Evolutionary conservation across 1,140 invertebrate species (phyloP), one percentile per base, ranked within the genome.

Genomic region (Drosophila ercepeae): DNA sequence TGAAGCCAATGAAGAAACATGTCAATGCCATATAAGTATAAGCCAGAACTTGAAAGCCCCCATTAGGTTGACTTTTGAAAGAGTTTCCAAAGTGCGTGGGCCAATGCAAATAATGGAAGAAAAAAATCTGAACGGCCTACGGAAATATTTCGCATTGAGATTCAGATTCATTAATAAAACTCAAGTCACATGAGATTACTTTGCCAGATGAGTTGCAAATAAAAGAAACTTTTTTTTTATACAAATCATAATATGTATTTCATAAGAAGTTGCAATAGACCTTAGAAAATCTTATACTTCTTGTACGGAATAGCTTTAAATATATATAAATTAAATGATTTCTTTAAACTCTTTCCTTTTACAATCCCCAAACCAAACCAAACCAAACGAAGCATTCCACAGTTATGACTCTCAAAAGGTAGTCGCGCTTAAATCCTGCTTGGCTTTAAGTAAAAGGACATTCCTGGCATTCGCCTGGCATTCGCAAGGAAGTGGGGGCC

Each of bases 401-500:
- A 39, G 36, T 1, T 8, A 16, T 39, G 36, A 13, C 36, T 16
- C 14, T 39, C 14, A 39, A 39, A 39, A 13, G n/a, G 32, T 6
- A 11, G 32, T 13, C 1, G 14, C 7, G 8, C 14, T 42, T 16
- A 18, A 42, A 42, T 42, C 14, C 39, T 42, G 39, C 39, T 14
- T 8, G 19, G 42, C 44, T 9, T 27, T 29, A 23, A 59, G 55
- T 49, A 36, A 25, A 65, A 65, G 61, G 61, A 60, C 57, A 29
- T 65, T 13, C 14, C 14, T 3, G 25, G 9, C 49, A 8, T 16
- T 50, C 23, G 18, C 3, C 9, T 13, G 6, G 32, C 32, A 39
- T 11, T 29, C 53, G 51, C 32, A 23, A 68, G 64, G 60, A 54
- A 68, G 60, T 54, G 27, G 13, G 36, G 4, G 53, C 59, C 27